Evolutionary conservation across 2,113 vertebrate species (phyloP), one percentile per base, ranked within the genome.

Genomic region (Gymnocephalus cernua): DNA sequence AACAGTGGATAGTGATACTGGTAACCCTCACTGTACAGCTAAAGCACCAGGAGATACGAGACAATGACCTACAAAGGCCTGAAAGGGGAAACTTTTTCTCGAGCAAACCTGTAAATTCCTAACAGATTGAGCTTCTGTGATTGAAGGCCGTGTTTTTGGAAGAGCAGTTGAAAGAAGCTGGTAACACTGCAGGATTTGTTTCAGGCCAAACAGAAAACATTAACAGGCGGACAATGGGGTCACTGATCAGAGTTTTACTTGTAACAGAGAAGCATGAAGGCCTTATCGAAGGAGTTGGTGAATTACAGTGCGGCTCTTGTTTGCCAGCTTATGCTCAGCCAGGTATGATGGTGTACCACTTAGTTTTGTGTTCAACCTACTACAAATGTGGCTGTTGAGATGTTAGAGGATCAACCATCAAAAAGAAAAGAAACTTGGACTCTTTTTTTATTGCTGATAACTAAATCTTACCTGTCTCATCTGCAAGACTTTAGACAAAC

Each of bases 131-230:
- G 71, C 63, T 71, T 27, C 73, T 76, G 18, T 87, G 83, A 88
- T 84, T 69, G 68, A 85, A 85, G 79, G 68, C 18, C 84, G 73
- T 74, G 76, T 84, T 78, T 89, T 76, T 78, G 59, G 78, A 91
- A 75, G 70, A 56, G 44, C 70, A 68, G 68, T 54, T 92, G 85
- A 93, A 90, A 92, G 92, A 86, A 63, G 62, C 79, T 84, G 82
- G 80, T 82, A 84, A 88, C 77, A 79, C 82, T 48, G 80, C 58
- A 72, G 89, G 86, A 89, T 92, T 93, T 85, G 78, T 88, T 92
- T 92, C 89, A 81, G 84, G 48, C 44, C 86, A 89, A 85, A 86
- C 65, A 86, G 89, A 90, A 88, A 85, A 86, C 91, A 75, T 86
- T 78, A 79, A 83, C 73, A 16, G 78, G 50, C 4, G 62, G 77